Evolutionary conservation across 2,797 vertebrate genomes (phyloP), one percentile per base, ranked within the genome.

Genomic region (Hippoglossus hippoglossus): DNA sequence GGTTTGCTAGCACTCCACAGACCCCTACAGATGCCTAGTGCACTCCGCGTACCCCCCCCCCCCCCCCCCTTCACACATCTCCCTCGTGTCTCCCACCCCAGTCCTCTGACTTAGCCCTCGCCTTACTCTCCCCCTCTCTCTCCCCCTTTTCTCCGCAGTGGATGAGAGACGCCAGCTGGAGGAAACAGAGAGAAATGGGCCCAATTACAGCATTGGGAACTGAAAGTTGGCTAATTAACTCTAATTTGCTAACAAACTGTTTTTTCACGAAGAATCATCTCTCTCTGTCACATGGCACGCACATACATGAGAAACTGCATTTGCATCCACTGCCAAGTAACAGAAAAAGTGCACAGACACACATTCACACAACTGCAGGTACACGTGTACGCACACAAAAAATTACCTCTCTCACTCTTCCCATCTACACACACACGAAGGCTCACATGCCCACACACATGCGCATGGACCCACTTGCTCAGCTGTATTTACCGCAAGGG

Each of bases 161-260:
- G 82, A 88, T 90, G 90, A 90, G 85, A 89, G 88, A 90, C 86
- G 89, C 94, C 94, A 95, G 94, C 94, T 95, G 94, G 94, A 94
- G 93, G 92, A 92, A 92, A 93, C 91, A 90, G 91, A 92, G 87
- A 94, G 91, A 91, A 94, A 94, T 94, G 93, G 88, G 91, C 91
- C 93, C 94, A 95, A 95, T 95, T 95, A 95, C 90, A 91, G 92
- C 91, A 91, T 88, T 92, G 91, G 88, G 92, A 92, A 91, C 92
- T 92, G 79, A 94, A 95, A 94, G 92, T 94, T 93, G 88, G 93
- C 92, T 94, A 95, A 95, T 95, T 95, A 95, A 88, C 88, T 88
- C 89, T 94, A 94, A 95, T 95, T 94, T 88, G 93, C 93, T 93
- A 93, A 95, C 93, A 94, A 95, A 95, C 91, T 91, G 91, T 90